Evolutionary conservation across 2,888 invertebrate species (phyloP).

Genomic region (Nomada lathburiana): DNA sequence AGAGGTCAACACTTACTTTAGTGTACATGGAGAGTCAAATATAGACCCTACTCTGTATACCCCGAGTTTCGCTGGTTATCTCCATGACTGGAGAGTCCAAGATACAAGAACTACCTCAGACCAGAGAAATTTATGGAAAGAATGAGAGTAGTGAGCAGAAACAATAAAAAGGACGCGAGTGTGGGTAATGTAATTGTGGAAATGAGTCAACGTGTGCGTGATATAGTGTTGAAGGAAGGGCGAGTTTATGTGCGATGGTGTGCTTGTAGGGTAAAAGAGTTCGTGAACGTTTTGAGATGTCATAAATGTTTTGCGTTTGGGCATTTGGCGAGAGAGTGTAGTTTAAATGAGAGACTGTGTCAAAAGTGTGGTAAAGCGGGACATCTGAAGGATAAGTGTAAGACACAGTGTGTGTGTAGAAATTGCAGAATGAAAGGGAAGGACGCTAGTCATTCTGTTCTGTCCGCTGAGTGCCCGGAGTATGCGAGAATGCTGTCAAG

Average conservation of each 20-base stretch:
- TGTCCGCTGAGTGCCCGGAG: neutral
- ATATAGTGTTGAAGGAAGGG: neutral
- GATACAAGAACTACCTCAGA: too few species aligned
- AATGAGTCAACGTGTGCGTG: neutral
- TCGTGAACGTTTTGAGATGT: too few species aligned
- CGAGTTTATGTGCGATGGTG: neutral
- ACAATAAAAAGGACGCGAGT: neutral
- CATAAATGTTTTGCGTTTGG: neutral
- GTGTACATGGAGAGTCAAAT: too few species aligned
- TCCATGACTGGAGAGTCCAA: too few species aligned
- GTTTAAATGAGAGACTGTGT: neutral
- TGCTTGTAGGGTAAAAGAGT: too few species aligned
- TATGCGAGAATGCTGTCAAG: neutral
- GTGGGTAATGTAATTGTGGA: neutral
- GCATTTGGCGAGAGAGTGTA: constrained; percentile 11
- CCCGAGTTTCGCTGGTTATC: too few species aligned
- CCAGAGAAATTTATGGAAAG: neutral
- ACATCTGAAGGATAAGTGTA: neutral
- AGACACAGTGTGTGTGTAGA: neutral
- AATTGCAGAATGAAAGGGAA: neutral
- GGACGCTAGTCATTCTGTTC: neutral
- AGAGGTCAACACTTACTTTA: too few species aligned
- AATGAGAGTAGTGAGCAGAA: neutral
- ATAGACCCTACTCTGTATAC: too few species aligned
- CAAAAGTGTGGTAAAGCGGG: neutral